Conservation (phyloP, 2,888 invertebrate genomes). For the Steinernema carpocapsae region DNA sequence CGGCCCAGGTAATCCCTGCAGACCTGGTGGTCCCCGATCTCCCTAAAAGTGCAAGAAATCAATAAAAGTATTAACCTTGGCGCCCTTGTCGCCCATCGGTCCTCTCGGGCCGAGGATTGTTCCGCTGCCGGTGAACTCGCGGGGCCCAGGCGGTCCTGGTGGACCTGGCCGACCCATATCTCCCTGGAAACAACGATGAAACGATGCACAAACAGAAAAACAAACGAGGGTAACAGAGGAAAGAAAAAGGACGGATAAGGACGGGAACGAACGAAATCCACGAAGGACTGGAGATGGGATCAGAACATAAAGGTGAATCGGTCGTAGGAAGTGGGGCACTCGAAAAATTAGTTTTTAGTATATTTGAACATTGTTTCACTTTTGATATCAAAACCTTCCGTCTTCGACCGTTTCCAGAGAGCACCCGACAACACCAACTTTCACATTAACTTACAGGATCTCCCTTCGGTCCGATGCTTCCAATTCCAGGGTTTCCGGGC, state of each 20-base stretch:
- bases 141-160: constrained; percentile 64
- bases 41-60: constrained; percentile 56
- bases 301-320: neutral
- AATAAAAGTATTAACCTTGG: constrained; percentile 54
- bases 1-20: constrained; percentile 65
- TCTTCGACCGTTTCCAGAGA: neutral
- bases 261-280: neutral
- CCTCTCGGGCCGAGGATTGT: constrained; percentile 65
- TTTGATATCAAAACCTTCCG: no score
- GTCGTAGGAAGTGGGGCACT: neutral
- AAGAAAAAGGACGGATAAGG: neutral
- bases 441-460: constrained; percentile 64
- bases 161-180: constrained; percentile 71
- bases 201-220: constrained; percentile 1
- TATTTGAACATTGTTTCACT: no score
- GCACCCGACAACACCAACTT: neutral
- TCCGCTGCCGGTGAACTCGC: constrained; percentile 63
- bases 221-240: neutral
- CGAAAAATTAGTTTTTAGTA: no score
- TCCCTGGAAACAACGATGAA: constrained; percentile 59
- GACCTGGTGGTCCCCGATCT: constrained; percentile 61
- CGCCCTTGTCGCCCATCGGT: constrained; percentile 62
- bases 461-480: constrained; percentile 69
- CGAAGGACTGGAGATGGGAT: neutral
- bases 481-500: constrained; percentile 69